phyloP scores from a whole-genome alignment of 2,113 vertebrate species.

The Ptilorrhoa leucosticta region DNA sequence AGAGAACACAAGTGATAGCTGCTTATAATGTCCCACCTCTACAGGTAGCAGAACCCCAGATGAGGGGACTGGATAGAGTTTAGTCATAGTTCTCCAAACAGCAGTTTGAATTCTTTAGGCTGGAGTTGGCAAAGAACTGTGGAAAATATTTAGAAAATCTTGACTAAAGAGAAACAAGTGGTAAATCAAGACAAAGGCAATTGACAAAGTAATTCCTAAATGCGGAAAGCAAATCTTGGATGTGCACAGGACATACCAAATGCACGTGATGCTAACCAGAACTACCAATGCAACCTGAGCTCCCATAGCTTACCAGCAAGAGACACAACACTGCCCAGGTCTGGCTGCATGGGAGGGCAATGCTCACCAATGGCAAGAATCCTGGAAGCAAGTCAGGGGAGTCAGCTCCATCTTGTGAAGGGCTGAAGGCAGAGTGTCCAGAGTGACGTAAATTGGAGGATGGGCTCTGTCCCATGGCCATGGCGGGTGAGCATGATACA shows the following conservation, averaged over 20 bases:
- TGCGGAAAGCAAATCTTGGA: not conserved
- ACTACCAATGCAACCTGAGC: not conserved
- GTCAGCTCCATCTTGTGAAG: not conserved
- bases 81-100: not conserved
- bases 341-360: not conserved
- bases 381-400: not conserved
- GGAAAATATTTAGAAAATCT: not conserved
- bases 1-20: not conserved
- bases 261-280: not conserved
- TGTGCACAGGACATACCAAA: not conserved
- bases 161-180: not conserved
- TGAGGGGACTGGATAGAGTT: not conserved
- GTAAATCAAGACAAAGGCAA: not conserved
- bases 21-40: not conserved
- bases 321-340: accelerated
- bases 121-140: not conserved
- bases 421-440: not conserved
- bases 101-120: not conserved
- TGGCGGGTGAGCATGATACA: not conserved
- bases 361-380: not conserved
- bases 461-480: not conserved
- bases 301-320: not conserved
- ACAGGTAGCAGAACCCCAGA: not conserved
- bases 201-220: not conserved
- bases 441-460: not conserved